Evolutionary conservation across 2,113 vertebrate species (phyloP).

Genomic region (Chaenogobius annularis): DNA sequence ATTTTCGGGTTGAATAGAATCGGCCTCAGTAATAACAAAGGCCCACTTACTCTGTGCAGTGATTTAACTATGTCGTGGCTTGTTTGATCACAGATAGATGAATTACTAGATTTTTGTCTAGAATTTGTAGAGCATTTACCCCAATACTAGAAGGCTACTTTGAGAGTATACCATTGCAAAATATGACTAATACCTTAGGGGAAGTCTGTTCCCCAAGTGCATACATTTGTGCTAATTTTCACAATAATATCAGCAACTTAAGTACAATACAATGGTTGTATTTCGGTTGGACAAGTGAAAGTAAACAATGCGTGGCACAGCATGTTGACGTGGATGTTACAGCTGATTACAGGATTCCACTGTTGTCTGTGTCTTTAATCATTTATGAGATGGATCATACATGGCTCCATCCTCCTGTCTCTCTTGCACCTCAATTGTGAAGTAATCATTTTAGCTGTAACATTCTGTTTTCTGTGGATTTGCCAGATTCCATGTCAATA

Average conservation of each 20-base stretch:
- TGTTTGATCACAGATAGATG: not conserved
- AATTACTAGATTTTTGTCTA: not conserved
- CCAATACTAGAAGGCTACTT: not conserved
- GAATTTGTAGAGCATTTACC: not conserved
- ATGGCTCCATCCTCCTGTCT: conserved; percentile 30
- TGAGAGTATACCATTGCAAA: not conserved
- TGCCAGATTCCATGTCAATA: conserved; percentile 77
- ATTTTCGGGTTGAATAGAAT: conserved; percentile 40
- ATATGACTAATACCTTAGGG: not conserved
- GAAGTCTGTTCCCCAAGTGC: conserved; percentile 7
- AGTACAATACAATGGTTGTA: not conserved
- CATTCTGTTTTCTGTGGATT: conserved; percentile 76
- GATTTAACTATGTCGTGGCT: not conserved
- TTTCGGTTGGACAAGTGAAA: not conserved
- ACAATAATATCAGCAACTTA: not conserved
- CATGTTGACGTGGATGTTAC: conserved; percentile 32
- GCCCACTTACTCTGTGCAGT: not conserved
- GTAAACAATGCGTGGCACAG: not conserved
- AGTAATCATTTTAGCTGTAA: conserved; percentile 78
- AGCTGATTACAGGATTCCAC: conserved; percentile 46
- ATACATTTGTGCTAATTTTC: not conserved
- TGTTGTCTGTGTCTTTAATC: conserved; percentile 63
- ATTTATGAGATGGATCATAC: conserved; percentile 67
- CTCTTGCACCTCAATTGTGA: conserved; percentile 65
- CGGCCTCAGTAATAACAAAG: not conserved